Conservation (phyloP, 2,888 invertebrate genomes). For the Belgica antarctica region DNA sequence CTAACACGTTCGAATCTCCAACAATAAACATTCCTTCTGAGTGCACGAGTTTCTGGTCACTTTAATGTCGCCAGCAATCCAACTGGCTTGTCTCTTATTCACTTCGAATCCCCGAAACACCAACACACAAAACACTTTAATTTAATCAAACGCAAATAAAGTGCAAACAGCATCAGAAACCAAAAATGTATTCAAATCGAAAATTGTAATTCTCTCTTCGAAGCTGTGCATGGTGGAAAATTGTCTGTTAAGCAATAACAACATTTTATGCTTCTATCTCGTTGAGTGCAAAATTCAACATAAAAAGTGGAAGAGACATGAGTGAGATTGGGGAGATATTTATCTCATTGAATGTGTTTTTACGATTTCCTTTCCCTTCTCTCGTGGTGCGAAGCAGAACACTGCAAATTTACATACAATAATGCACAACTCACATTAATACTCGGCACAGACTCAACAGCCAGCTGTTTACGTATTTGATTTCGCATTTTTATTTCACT, state of each 20-base stretch:
- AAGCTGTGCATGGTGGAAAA: conserved; percentile 24
- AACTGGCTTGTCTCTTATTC: neutral
- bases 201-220: neutral
- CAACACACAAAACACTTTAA: conserved; percentile 28
- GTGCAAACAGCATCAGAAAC: conserved; percentile 8
- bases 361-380: neutral
- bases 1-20: neutral
- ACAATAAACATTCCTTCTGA: conserved; percentile 25
- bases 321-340: conserved; percentile 11
- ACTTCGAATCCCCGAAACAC: neutral
- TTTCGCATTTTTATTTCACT: conserved; percentile 25
- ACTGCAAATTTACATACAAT: conserved; percentile 31
- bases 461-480: conserved; percentile 28
- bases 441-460: neutral
- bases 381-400: neutral
- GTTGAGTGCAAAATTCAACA: conserved; percentile 32
- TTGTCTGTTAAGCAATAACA: conserved; percentile 33
- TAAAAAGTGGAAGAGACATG: conserved; percentile 10
- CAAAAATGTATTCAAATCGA: conserved; percentile 21
- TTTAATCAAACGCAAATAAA: conserved; percentile 42
- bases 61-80: neutral
- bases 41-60: conserved; percentile 18
- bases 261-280: conserved; percentile 18
- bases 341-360: conserved; percentile 23
- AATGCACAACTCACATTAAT: conserved; percentile 1